phyloP scores from a whole-genome alignment of 2,888 invertebrate species.

The Platypus cylindrus region DNA sequence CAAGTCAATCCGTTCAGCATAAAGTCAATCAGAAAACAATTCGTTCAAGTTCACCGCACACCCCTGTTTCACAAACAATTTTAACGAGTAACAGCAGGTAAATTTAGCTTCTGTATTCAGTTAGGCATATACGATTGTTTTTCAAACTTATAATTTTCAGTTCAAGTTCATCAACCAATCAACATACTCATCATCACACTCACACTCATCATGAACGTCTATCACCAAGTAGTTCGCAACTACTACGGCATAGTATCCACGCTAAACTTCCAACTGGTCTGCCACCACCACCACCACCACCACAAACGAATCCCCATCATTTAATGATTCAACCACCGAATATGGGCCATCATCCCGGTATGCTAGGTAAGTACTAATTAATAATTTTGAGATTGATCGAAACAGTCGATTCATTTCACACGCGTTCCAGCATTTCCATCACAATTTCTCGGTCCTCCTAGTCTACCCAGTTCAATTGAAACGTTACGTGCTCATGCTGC shows the following conservation, averaged over 20 bases:
- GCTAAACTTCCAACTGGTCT: slow-evolving; percentile 23
- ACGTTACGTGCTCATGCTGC: slow-evolving; percentile 64
- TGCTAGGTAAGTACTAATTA: slow-evolving; percentile 32
- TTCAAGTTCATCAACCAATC: slow-evolving; percentile 25
- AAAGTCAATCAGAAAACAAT: slow-evolving; percentile 34
- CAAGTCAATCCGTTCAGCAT: slow-evolving; percentile 47
- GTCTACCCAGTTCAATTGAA: slow-evolving; percentile 53
- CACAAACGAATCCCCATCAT: slow-evolving; percentile 38
- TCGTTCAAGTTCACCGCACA: slow-evolving; percentile 30
- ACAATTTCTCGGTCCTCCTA: slow-evolving; percentile 34
- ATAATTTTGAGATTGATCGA: neutral
- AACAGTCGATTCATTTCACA: neutral
- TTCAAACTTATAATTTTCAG: slow-evolving; percentile 1
- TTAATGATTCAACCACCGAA: slow-evolving; percentile 54
- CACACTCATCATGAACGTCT: slow-evolving; percentile 52
- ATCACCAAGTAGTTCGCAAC: slow-evolving; percentile 36
- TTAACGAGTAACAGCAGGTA: slow-evolving; percentile 35
- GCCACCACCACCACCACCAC: slow-evolving; percentile 19
- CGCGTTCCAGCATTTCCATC: too few relatives aligned
- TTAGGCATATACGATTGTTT: too few relatives aligned
- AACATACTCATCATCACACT: slow-evolving; percentile 55
- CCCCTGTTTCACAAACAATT: slow-evolving; percentile 21
- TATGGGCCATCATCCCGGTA: slow-evolving; percentile 43
- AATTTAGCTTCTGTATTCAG: neutral
- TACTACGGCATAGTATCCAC: slow-evolving; percentile 42